phyloP scores from a whole-genome alignment of 2,797 vertebrate species.

The Microcaecilia unicolor region DNA sequence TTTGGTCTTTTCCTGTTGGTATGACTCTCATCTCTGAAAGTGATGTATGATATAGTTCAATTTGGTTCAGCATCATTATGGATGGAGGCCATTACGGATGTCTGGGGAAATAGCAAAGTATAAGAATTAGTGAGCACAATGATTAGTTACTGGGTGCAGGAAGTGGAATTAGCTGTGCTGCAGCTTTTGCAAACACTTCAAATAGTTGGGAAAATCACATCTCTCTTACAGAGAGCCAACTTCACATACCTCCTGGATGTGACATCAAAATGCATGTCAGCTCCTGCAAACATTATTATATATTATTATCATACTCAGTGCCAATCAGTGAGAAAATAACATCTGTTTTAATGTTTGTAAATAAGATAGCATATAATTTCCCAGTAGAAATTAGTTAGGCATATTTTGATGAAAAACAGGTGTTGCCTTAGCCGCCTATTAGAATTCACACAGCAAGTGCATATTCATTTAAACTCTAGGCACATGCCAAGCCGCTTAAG shows the following conservation, averaged over 20 bases:
- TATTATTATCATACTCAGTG: conserved; percentile 51
- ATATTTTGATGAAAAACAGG: too few relatives aligned
- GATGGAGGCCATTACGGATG: conserved; percentile 20
- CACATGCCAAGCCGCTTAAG: too few relatives aligned
- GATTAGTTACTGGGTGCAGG: too few relatives aligned
- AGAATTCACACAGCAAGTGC: too few relatives aligned
- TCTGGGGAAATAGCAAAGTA: conserved; percentile 21
- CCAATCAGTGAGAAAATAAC: conserved; percentile 44
- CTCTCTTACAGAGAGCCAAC: conserved; percentile 17
- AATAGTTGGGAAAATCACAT: not conserved
- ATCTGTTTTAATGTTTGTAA: conserved; percentile 49
- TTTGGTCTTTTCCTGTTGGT: too few relatives aligned
- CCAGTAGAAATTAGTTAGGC: conserved; percentile 39
- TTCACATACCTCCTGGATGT: conserved; percentile 18
- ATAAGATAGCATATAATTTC: conserved; percentile 43
- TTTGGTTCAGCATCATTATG: conserved; percentile 15
- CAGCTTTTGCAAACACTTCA: conserved; percentile 13
- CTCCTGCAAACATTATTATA: conserved; percentile 42
- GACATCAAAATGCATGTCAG: conserved; percentile 34
- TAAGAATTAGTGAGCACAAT: not conserved
- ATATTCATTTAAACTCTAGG: not conserved
- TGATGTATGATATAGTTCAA: too few relatives aligned
- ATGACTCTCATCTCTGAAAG: too few relatives aligned
- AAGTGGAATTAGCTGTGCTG: too few relatives aligned
- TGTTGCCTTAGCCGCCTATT: too few relatives aligned